Evolutionary conservation across 2,888 invertebrate genomes (phyloP), one percentile per base, ranked within the genome.

Genomic region (Zygaena filipendulae): DNA sequence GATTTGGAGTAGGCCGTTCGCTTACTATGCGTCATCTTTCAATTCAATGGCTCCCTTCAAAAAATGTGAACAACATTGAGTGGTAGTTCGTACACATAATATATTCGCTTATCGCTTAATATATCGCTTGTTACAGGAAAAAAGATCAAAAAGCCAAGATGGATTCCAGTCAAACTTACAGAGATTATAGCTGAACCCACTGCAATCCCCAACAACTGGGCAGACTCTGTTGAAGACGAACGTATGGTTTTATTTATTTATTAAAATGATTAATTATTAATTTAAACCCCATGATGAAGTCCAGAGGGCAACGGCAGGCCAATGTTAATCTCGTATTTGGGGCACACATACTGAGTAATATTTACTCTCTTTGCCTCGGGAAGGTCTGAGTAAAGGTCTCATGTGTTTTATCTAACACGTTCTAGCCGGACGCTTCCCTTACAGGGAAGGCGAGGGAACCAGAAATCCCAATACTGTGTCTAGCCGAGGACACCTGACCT

Each of bases 101-200:
- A 29, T 35, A 28, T 38, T 40, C 27, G 36, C 35, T 32, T 40
- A 40, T 38, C 16, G 21, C 19, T 9, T 22, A 22, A 13, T 4
- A 16, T 13, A 18, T 30, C 38, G 29, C 38, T 44, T 39, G 48
- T 59, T 64, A 33, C 81, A 91, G 90, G 85, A 74, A 93, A 89
- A 84, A 93, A 90, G 83, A 86, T 83, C 66, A 92, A 89, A 82
- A 95, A 91, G 82, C 83, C 84, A 70, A 93, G 92, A 83, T 91
- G 91, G 63, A 90, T 88, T 62, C 89, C 90, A 40, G 72, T 94
- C 53, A 85, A 87, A 47, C 81, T 95, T 54, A 91, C 87, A 63
- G 88, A 89, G 52, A 94, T 95, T 64, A 81, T 95, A 46, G 87
- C 88, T 38, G 88, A 88, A 56, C 83, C 86, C 32, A 85, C 85